phyloP scores from a whole-genome alignment of 1,140 invertebrate genomes.

The Atta texana region DNA sequence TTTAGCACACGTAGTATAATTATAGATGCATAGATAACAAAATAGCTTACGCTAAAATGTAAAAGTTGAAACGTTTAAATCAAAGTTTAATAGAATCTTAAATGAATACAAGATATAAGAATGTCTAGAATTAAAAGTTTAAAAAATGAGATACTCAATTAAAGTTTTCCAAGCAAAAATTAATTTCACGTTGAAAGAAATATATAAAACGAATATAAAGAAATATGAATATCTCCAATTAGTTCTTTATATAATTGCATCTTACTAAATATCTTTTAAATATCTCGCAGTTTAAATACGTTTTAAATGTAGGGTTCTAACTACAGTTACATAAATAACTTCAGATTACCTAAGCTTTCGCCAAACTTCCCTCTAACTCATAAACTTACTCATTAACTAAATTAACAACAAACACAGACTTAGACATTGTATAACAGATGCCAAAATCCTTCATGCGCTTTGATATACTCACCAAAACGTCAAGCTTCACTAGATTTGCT shows the following conservation, averaged over 20 bases:
- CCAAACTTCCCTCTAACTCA: background rate
- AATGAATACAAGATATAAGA: background rate
- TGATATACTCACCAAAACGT: background rate
- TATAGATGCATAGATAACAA: background rate
- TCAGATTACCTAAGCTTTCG: background rate
- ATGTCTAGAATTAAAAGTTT: conserved; percentile 9
- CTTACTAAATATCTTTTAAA: background rate
- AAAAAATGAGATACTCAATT: background rate
- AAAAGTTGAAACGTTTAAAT: background rate
- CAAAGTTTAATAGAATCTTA: conserved; percentile 17
- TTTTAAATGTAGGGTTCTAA: background rate
- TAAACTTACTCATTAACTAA: conserved; percentile 11
- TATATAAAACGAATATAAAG: background rate
- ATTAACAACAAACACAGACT: conserved; percentile 13
- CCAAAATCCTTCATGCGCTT: conserved; percentile 8
- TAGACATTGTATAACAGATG: conserved; percentile 2
- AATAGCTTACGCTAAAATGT: background rate
- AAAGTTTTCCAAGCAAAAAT: background rate
- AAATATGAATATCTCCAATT: background rate
- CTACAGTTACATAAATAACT: background rate
- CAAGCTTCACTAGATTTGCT: conserved; percentile 33
- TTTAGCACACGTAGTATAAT: background rate
- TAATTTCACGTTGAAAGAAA: background rate
- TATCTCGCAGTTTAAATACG: background rate
- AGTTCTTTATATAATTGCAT: background rate